Base-by-base conservation (phyloP, 1,140 invertebrate genomes). In the Atta texana region DNA sequence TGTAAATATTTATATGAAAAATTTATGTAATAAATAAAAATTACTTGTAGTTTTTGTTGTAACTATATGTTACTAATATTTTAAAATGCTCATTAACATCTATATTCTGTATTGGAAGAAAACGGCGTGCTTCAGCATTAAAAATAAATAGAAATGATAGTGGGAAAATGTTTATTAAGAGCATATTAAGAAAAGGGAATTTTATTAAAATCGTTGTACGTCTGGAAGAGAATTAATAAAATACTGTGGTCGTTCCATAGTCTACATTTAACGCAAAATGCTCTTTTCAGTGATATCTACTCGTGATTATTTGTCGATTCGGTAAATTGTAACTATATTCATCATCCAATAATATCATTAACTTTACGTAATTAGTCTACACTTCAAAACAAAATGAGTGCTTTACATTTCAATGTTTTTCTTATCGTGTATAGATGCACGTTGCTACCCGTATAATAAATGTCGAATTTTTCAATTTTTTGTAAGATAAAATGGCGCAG, bases 361-460 rank as follows among this genome's bases (percentile, higher is more conserved):
- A 71, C 31, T 69, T 81, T 71, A 66, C 2, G 24, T 71, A 71
- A 34, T 51, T 44, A 44, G 21, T 80, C 44, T 80, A 81, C 31
- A 21, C n/a, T 81, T 81, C 5, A 51, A 71, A 81, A 81, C 49
- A 71, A 81, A 78, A 5, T 34, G 3, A 71, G 16, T 55, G 49
- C 10, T 34, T 59, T 10, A 55, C 31, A n/a, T 80, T 12, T 69
- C 6, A 31, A 21, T n/a, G 44, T 69, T 69, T 28, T 44, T 81
- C 34, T 71, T 72, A 59, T 10, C 1, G 39, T 44, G 3, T 59
- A 72, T 31, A 31, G 18, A 71, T 69, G 59, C 44, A 53, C 49
- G 10, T 49, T 66, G 68, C 78, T 82, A 82, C 78, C 68, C 68
- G 78, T 82, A 69, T 69, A 82, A 82, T 82, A 7, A 82, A 82